A percentile compares a stretch with the other conserved stretches of the same genome.
Evolutionary conservation across 2,888 invertebrate genomes (phyloP).

Genomic region (Charanyca ferruginea): DNA sequence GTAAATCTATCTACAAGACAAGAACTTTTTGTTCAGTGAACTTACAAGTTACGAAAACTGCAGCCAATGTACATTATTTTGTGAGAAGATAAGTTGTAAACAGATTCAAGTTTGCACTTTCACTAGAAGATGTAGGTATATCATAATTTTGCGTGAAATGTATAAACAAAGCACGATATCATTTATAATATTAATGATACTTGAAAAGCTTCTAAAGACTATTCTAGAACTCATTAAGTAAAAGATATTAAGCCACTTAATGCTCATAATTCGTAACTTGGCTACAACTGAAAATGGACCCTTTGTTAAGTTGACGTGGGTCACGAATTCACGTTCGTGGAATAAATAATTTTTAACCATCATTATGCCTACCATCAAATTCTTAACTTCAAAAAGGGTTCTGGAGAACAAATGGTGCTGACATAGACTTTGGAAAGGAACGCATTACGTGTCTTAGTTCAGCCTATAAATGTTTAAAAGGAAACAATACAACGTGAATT

Average conservation of each 20-base stretch:
- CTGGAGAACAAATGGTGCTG: neutral
- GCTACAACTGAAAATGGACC: slow-evolving; percentile 10
- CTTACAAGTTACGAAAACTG: slow-evolving; percentile 42
- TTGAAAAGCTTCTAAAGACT: slow-evolving; percentile 22
- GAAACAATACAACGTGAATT: too few species aligned
- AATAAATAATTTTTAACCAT: slow-evolving; percentile 21
- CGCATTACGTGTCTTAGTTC: neutral
- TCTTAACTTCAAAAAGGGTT: neutral
- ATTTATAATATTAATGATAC: slow-evolving; percentile 19
- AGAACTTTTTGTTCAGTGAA: slow-evolving; percentile 51
- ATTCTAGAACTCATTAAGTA: slow-evolving; percentile 28
- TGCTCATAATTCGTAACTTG: slow-evolving; percentile 29
- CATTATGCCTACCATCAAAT: neutral
- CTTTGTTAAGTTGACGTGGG: slow-evolving; percentile 35
- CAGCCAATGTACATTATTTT: slow-evolving; percentile 27
- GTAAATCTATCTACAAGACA: slow-evolving; percentile 61
- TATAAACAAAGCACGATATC: neutral
- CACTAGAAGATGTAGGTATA: slow-evolving; percentile 1
- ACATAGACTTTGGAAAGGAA: neutral
- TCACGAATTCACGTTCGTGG: neutral
- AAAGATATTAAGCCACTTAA: slow-evolving; percentile 38
- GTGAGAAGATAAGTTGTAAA: slow-evolving; percentile 16
- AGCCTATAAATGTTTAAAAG: too few species aligned
- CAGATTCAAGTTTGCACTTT: slow-evolving; percentile 7
- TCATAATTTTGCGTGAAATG: slow-evolving; percentile 5